phyloP scores from a whole-genome alignment of 2,113 vertebrate genomes.

The Cathartes aura region DNA sequence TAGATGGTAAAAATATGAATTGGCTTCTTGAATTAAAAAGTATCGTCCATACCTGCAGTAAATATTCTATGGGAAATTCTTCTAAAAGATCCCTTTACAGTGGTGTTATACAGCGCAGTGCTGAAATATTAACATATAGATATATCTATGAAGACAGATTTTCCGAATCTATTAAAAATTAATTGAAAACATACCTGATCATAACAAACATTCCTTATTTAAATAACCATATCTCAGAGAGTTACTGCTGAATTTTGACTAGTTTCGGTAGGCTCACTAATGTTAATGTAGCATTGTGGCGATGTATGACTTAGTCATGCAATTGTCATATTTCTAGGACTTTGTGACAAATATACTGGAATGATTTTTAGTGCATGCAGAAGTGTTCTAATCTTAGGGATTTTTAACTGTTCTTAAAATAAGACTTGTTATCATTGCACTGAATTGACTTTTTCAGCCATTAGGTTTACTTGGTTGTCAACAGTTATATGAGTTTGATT shows the following conservation, averaged over 20 bases:
- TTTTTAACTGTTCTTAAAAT: neutral
- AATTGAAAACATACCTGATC: neutral
- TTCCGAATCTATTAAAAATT: neutral
- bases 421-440: neutral
- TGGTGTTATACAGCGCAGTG: neutral
- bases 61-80: neutral
- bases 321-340: neutral
- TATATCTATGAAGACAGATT: neutral
- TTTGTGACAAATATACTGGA: neutral
- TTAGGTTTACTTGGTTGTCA: neutral
- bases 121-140: neutral
- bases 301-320: neutral
- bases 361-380: neutral
- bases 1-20: neutral
- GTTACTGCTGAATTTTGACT: neutral
- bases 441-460: neutral
- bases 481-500: neutral
- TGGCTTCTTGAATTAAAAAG: neutral
- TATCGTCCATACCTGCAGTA: neutral
- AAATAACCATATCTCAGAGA: neutral
- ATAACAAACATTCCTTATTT: neutral
- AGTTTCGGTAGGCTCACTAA: neutral
- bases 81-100: neutral
- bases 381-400: neutral
- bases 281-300: neutral